A percentile compares a stretch with the other conserved stretches of the same genome.
phyloP scores from a whole-genome alignment of 2,113 vertebrate genomes.

The Dissostichus mawsoni region DNA sequence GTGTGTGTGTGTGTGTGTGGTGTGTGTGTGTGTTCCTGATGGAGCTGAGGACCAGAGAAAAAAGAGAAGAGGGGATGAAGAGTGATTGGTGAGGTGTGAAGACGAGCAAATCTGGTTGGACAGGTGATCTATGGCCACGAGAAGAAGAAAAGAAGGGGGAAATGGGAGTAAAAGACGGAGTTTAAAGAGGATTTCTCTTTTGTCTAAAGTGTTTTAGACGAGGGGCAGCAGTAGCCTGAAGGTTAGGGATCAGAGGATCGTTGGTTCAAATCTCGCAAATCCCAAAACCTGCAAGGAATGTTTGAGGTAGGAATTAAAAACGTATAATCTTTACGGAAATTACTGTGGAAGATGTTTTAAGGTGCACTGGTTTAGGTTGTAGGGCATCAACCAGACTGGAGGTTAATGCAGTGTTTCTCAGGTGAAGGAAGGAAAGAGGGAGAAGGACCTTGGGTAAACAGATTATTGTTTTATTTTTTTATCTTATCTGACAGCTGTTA shows the following conservation, averaged over 20 bases:
- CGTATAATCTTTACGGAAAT: constrained; percentile 30
- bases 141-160: constrained; percentile 29
- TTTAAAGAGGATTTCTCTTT: constrained; percentile 59
- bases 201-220: constrained; percentile 30
- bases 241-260: constrained; percentile 50
- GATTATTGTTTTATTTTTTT: too few species aligned
- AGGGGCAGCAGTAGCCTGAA: constrained; percentile 38
- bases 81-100: constrained; percentile 83
- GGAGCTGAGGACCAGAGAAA: constrained; percentile 53
- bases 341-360: constrained; percentile 16
- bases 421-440: background rate
- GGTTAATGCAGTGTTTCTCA: too few species aligned
- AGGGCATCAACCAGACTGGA: background rate
- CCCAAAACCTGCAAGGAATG: constrained; percentile 39
- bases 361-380: background rate
- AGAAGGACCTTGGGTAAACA: too few species aligned
- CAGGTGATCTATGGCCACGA: constrained; percentile 61
- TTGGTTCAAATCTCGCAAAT: constrained; percentile 43
- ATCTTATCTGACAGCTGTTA: background rate
- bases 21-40: constrained; percentile 58
- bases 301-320: constrained; percentile 34
- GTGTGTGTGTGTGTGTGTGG: constrained; percentile 50
- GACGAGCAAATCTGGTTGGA: constrained; percentile 55
- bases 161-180: constrained; percentile 23
- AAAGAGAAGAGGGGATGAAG: constrained; percentile 61